Base-by-base conservation (phyloP, 2,888 invertebrate genomes). In the Macrosoma leucophasiata region DNA sequence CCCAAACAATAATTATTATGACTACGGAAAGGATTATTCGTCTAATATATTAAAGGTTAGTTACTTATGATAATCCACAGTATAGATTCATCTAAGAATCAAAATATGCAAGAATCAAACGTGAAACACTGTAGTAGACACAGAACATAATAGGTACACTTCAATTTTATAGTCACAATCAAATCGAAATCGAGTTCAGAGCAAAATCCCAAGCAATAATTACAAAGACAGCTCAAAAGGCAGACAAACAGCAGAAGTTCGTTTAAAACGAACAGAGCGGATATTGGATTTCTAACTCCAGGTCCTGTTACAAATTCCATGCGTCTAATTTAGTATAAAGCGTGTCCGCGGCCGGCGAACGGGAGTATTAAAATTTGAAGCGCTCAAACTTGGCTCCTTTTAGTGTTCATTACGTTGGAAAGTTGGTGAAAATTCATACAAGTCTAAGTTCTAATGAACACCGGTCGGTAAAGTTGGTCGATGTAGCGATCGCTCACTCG, bases 381-480 rank as follows among this genome's bases (percentile, higher is more conserved):
- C 76, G 73, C 64, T 73, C 62, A 68, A 79, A 79, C 76, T 82
- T 79, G 60, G 62, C 73, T 74, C 73, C 79, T 78, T 76, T 79
- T 79, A 79, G 75, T 79, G 77, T 79, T 82, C 79, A 79, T 84
- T 79, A 84, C 71, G 67, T 61, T 34, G 70, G 70, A 74, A 78
- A 82, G 81, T 81, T 81, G 68, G 60, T 62, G 70, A 71, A 81
- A 79, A 78, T 78, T 78, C 81, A 79, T 70, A 65, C 74, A 76
- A 75, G 77, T 73, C 68, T 69, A 79, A 81, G 70, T 81, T 81
- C 79, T 84, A 82, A 81, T 78, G 82, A 84, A 79, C 79, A 73
- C 69, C 69, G 63, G 58, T 52, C 62, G 64, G 61, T 39, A 46
- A 78, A 79, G 77, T 82, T 81, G 58, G 56, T 42, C 69, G 58